Evolutionary conservation across 2,888 invertebrate species (phyloP).

Genomic region (Tetragnatha montana): DNA sequence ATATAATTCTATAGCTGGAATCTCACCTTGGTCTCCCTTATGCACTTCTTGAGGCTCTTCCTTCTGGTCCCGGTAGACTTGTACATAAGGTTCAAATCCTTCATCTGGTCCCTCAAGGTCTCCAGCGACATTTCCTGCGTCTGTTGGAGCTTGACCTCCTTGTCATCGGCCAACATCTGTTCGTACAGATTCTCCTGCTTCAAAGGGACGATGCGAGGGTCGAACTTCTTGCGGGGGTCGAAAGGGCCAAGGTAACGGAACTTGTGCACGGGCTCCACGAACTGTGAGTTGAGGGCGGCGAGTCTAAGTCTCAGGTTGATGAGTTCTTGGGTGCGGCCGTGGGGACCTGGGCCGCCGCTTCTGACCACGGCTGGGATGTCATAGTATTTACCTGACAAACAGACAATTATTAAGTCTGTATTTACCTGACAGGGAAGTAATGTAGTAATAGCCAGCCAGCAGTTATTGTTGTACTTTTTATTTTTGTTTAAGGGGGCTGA

Average conservation of each 20-base stretch:
- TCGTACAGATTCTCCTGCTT: constrained; percentile 43
- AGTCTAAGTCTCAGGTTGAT: constrained; percentile 42
- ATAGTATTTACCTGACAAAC: neutral
- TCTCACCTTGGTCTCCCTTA: neutral
- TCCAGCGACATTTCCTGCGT: constrained; percentile 18
- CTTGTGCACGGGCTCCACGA: constrained; percentile 44
- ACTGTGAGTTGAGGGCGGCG: constrained; percentile 33
- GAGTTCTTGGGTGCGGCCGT: constrained; percentile 18
- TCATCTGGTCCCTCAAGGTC: constrained; percentile 7
- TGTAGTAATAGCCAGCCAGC: too few species aligned
- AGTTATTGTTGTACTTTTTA: too few species aligned
- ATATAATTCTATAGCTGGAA: too few species aligned
- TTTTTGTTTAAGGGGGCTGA: too few species aligned
- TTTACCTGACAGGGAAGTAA: too few species aligned
- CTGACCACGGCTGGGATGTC: constrained; percentile 35
- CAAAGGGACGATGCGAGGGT: constrained; percentile 30
- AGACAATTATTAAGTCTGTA: too few species aligned
- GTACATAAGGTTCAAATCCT: constrained; percentile 40
- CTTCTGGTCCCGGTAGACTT: constrained; percentile 34
- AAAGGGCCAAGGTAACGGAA: constrained; percentile 45
- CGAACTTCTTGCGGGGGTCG: constrained; percentile 34
- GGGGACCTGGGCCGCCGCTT: constrained; percentile 18
- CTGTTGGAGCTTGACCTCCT: neutral
- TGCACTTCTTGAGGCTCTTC: constrained; percentile 15
- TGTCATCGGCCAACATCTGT: constrained; percentile 25